A percentile compares a stretch with the other conserved stretches of the same genome.
Conservation (phyloP, 2,797 vertebrate genomes). For the Micromesistius poutassou region DNA sequence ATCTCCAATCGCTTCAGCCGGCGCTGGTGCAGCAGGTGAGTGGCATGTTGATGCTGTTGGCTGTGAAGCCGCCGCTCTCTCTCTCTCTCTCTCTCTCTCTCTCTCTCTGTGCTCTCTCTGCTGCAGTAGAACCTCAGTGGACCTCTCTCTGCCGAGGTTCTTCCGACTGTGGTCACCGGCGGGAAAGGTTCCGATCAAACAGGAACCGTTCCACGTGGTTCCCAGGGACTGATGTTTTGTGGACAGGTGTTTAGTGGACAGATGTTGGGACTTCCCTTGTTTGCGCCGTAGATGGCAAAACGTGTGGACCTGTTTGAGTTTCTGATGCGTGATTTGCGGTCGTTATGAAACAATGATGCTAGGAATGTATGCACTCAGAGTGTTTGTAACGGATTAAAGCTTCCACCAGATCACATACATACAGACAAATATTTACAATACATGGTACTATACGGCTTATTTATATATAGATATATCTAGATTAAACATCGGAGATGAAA, state of each 20-base stretch:
- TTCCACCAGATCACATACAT: not conserved
- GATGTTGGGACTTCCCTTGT: not conserved
- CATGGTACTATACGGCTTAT: not conserved
- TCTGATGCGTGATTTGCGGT: not conserved
- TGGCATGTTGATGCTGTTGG: not conserved
- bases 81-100: not conserved
- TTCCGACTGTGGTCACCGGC: not conserved
- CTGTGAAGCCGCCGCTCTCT: not conserved
- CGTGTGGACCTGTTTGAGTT: not conserved
- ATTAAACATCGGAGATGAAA: not conserved
- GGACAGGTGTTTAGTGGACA: not conserved
- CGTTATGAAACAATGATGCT: not conserved
- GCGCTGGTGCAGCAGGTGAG: conserved; percentile 2
- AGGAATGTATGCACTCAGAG: not conserved
- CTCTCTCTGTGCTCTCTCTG: not conserved
- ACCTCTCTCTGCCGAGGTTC: not conserved
- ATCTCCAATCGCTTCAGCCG: not conserved
- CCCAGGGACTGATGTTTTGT: not conserved
- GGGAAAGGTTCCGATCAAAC: not conserved
- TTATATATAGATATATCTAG: not conserved
- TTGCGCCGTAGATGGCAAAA: not conserved
- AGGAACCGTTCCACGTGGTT: not conserved
- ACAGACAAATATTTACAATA: not conserved
- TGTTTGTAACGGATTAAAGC: not conserved
- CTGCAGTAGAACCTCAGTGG: not conserved